Conservation (phyloP, 1,140 invertebrate species). For the Adoxophyes honmai region DNA sequence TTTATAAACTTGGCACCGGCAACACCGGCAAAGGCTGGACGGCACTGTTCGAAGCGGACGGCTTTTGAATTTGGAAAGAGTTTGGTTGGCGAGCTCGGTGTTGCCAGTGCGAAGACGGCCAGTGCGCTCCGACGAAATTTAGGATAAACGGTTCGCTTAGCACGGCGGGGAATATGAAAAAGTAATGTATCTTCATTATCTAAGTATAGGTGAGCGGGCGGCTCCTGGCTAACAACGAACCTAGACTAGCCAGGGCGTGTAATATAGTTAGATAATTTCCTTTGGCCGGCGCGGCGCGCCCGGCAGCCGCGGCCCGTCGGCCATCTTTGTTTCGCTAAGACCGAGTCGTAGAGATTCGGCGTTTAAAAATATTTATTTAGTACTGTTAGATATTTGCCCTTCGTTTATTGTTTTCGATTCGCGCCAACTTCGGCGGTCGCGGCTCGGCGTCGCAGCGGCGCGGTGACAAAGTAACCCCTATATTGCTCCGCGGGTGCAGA, state of each 20-base stretch:
- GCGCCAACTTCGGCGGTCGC: not conserved
- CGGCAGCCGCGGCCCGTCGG: not conserved
- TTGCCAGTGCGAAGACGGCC: constrained; percentile 9
- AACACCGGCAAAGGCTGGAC: not conserved
- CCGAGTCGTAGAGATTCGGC: constrained; percentile 2
- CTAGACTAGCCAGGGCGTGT: not conserved
- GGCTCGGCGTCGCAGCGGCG: no score
- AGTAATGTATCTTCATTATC: constrained; percentile 27
- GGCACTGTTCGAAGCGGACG: not conserved
- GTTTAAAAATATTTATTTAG: constrained; percentile 14
- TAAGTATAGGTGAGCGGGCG: constrained; percentile 24
- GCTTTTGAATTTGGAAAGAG: not conserved
- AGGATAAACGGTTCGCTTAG: constrained; percentile 29
- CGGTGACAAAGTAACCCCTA: no score
- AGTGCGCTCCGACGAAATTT: not conserved
- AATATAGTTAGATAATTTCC: constrained; percentile 23
- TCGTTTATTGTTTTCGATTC: not conserved
- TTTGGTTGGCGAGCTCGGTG: not conserved
- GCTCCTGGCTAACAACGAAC: constrained; percentile 17
- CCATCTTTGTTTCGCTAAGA: not conserved
- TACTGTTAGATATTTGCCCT: constrained; percentile 1
- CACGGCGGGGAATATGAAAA: constrained; percentile 38
- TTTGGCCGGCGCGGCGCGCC: not conserved
- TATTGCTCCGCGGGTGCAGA: no score
- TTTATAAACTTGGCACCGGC: not conserved